phyloP scores from a whole-genome alignment of 2,113 vertebrate species.

The Notothenia rossii region DNA sequence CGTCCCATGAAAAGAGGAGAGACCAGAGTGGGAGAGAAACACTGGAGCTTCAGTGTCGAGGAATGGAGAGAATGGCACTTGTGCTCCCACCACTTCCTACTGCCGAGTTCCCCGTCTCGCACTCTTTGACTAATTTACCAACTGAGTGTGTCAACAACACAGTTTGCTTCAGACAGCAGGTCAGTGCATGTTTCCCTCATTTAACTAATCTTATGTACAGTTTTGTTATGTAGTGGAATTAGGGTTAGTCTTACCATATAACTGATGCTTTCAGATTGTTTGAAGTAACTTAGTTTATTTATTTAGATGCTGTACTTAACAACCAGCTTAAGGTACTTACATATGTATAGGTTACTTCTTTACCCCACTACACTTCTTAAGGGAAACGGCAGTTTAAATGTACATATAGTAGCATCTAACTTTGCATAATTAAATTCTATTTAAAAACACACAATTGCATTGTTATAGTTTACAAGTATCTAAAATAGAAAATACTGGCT shows the following conservation, averaged over 20 bases:
- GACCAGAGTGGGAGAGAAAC: conserved; percentile 79
- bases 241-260: no score
- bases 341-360: background rate
- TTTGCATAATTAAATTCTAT: background rate
- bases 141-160: conserved; percentile 43
- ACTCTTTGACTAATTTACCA: conserved; percentile 50
- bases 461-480: background rate
- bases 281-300: background rate
- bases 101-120: conserved; percentile 46
- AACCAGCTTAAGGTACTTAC: background rate
- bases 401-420: background rate
- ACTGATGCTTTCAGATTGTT: background rate
- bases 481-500: background rate
- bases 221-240: background rate
- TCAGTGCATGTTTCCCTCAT: conserved; percentile 58
- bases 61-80: conserved; percentile 84
- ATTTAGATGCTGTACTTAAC: background rate
- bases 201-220: background rate
- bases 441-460: background rate
- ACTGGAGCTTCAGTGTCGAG: conserved; percentile 78
- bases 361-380: background rate
- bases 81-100: conserved; percentile 78
- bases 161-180: conserved; percentile 68
- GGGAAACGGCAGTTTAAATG: background rate
- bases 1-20: conserved; percentile 29